Conservation (phyloP, 2,113 vertebrate species). For the Stomatorhinus ivindoensis region DNA sequence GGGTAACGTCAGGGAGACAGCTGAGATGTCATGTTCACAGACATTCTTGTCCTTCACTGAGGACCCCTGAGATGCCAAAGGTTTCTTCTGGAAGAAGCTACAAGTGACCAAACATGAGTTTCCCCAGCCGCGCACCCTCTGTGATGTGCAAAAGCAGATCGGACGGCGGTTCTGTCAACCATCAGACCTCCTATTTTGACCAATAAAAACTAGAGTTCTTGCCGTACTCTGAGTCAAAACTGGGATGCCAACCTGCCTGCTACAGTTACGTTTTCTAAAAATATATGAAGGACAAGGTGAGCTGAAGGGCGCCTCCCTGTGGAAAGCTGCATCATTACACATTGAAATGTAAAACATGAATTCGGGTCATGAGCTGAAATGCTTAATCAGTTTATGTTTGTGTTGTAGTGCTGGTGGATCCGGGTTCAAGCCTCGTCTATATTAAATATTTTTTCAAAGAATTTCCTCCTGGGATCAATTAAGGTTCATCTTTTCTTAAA, state of each 20-base stretch:
- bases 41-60: not conserved
- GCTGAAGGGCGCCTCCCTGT: not conserved
- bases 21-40: not conserved
- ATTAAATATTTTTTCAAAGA: not conserved
- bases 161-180: too few species aligned
- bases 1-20: not conserved
- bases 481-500: not conserved
- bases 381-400: not conserved
- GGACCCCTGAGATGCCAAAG: not conserved
- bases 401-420: not conserved
- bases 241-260: not conserved
- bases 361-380: not conserved
- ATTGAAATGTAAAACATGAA: slow-evolving; percentile 9
- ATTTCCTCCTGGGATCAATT: not conserved
- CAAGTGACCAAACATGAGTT: not conserved
- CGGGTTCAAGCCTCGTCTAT: not conserved
- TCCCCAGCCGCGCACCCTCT: not conserved
- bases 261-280: slow-evolving; percentile 10
- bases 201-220: too few species aligned
- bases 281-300: slow-evolving; percentile 6
- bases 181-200: too few species aligned
- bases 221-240: not conserved
- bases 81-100: not conserved
- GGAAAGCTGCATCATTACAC: slow-evolving; percentile 4
- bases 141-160: not conserved